These are phyloP conservation scores for Cheirogaleus medius DNA, from an alignment of 2,113 vertebrate species.

Conservation along the genomic window DNA sequence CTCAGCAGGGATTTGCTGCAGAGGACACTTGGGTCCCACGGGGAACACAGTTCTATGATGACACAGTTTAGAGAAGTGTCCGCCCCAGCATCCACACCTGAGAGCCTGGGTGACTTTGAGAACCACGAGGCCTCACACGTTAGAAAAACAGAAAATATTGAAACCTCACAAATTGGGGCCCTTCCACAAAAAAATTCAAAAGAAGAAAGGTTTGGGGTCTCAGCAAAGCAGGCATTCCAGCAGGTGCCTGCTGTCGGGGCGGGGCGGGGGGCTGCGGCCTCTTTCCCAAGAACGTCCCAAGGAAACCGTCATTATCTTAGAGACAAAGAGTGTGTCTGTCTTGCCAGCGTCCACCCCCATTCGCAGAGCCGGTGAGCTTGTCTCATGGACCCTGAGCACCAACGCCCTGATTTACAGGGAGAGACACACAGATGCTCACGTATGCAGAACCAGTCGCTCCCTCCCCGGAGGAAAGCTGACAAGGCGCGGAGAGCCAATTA, in stretches of 20 bases:
- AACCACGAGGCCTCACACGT: not conserved
- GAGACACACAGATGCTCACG: accelerated
- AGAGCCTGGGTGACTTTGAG: not conserved
- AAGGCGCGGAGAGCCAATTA: not conserved
- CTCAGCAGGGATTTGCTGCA: not conserved
- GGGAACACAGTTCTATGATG: not conserved
- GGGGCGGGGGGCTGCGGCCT: not conserved
- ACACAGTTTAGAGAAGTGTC: not conserved
- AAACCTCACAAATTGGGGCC: not conserved
- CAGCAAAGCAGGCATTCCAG: not conserved
- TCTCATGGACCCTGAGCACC: not conserved
- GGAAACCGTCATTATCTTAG: not conserved
- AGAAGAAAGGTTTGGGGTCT: not conserved
- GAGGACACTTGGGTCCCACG: not conserved
- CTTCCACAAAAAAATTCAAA: not conserved
- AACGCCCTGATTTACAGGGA: too few relatives aligned
- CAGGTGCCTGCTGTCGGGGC: not conserved
- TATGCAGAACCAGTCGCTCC: too few relatives aligned
- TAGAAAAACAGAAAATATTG: not conserved
- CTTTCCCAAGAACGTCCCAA: not conserved
- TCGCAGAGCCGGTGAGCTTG: accelerated
- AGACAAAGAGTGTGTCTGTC: not conserved
- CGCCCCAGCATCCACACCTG: not conserved
- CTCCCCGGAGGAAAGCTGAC: not conserved
- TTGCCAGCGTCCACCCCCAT: not conserved